Evolutionary conservation across 2,113 vertebrate genomes (phyloP).

Genomic region (Notarius lentiginosus): DNA sequence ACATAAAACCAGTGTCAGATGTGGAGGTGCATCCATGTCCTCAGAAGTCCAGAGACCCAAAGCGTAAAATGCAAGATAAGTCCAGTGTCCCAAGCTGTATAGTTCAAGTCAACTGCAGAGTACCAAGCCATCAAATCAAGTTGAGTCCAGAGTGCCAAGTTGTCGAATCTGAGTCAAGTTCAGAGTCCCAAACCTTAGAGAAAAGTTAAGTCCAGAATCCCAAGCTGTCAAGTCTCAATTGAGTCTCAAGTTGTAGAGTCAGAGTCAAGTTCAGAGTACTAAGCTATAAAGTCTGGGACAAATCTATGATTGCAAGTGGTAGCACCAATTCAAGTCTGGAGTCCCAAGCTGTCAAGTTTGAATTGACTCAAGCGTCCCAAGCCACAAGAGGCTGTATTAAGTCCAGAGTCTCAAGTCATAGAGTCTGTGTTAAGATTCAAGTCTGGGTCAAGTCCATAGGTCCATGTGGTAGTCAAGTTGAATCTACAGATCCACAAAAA

Average conservation of each 20-base stretch:
- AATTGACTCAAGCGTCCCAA: not conserved
- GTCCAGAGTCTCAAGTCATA: not conserved
- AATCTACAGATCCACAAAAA: not conserved
- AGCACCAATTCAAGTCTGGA: not conserved
- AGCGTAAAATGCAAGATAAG: not conserved
- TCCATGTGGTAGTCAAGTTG: not conserved
- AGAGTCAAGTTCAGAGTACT: not conserved
- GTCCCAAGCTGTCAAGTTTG: not conserved
- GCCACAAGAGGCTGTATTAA: not conserved
- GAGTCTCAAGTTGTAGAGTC: not conserved
- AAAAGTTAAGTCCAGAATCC: not conserved
- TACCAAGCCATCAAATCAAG: not conserved
- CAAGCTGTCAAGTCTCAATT: not conserved
- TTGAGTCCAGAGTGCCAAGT: not conserved
- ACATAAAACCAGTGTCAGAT: not conserved
- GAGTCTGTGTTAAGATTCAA: not conserved
- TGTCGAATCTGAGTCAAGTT: not conserved
- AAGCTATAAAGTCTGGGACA: not conserved
- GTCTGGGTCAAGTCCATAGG: not conserved
- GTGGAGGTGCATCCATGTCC: not conserved
- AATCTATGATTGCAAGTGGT: not conserved
- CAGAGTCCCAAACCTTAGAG: not conserved
- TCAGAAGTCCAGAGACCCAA: not conserved
- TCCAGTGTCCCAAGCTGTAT: not conserved
- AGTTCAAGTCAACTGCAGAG: not conserved